Conservation (phyloP, 1,140 invertebrate genomes). For the Heliconius melpomene region DNA sequence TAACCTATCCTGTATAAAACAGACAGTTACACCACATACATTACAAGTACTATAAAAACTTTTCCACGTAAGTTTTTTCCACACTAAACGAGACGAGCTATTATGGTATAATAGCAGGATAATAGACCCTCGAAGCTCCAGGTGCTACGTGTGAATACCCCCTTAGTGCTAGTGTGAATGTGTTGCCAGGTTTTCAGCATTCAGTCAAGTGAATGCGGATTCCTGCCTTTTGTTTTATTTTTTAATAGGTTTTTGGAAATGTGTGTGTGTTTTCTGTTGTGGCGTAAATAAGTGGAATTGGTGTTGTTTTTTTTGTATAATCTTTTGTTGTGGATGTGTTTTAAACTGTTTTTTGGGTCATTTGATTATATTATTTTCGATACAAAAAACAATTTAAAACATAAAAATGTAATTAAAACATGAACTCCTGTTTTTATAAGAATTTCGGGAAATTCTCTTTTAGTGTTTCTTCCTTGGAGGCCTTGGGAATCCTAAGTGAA, state of each 20-base stretch:
- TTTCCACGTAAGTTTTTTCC: constrained; percentile 35
- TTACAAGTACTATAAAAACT: constrained; percentile 8
- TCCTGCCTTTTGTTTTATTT: constrained; percentile 24
- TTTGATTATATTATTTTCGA: not conserved
- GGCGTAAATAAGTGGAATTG: not conserved
- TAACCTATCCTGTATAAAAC: not conserved
- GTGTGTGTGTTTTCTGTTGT: not conserved
- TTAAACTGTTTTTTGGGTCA: not conserved
- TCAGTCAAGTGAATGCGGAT: constrained; percentile 29
- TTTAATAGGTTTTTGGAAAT: constrained; percentile 4
- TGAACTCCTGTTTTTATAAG: too few species aligned
- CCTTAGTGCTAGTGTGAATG: constrained; percentile 54
- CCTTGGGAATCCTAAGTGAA: too few species aligned
- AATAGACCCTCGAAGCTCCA: constrained; percentile 63
- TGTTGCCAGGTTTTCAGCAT: constrained; percentile 37
- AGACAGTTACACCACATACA: not conserved
- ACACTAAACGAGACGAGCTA: constrained; percentile 57
- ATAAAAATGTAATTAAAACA: too few species aligned
- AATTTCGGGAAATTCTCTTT: too few species aligned
- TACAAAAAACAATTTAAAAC: too few species aligned
- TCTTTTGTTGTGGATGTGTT: not conserved
- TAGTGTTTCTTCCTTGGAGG: too few species aligned
- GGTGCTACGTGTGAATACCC: constrained; percentile 67
- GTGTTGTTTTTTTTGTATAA: not conserved
- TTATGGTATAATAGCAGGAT: constrained; percentile 59